These are phyloP conservation scores for Gallinago undulata DNA, from an alignment of 2,113 vertebrate genomes.

Conservation along the genomic window DNA sequence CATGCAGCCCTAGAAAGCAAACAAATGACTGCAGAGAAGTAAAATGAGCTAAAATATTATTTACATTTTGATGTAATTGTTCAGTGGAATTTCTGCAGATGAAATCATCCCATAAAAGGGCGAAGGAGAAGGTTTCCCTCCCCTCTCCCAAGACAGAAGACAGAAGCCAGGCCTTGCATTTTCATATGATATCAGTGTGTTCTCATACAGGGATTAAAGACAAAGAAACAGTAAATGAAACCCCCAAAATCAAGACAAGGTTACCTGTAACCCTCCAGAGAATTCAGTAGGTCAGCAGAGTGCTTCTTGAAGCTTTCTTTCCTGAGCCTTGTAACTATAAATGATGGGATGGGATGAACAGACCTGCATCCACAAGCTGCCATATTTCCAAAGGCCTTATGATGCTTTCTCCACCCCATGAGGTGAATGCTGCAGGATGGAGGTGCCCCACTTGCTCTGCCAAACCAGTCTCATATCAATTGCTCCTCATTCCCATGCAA, in stretches of 20 bases:
- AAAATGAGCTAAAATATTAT: conserved; percentile 9
- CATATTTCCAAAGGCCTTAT: background rate
- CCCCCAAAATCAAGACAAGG: background rate
- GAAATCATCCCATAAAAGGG: background rate
- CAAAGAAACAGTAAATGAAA: background rate
- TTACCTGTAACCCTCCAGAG: background rate
- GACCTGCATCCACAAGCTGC: background rate
- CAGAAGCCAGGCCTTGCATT: background rate
- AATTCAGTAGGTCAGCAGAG: background rate
- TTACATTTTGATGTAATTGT: conserved; percentile 29
- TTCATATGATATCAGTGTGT: background rate
- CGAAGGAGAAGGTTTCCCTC: background rate
- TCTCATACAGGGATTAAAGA: background rate
- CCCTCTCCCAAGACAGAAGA: background rate
- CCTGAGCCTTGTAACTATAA: background rate
- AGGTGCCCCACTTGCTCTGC: background rate
- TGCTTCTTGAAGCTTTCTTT: background rate
- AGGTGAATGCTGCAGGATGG: background rate
- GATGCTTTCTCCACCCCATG: background rate
- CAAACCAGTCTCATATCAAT: background rate
- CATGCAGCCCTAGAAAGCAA: conserved; percentile 1
- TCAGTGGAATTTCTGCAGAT: background rate
- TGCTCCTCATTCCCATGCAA: background rate
- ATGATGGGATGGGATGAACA: background rate
- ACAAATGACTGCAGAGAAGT: background rate